Base-by-base conservation (phyloP, 2,113 vertebrate genomes). In the Vimba vimba region DNA sequence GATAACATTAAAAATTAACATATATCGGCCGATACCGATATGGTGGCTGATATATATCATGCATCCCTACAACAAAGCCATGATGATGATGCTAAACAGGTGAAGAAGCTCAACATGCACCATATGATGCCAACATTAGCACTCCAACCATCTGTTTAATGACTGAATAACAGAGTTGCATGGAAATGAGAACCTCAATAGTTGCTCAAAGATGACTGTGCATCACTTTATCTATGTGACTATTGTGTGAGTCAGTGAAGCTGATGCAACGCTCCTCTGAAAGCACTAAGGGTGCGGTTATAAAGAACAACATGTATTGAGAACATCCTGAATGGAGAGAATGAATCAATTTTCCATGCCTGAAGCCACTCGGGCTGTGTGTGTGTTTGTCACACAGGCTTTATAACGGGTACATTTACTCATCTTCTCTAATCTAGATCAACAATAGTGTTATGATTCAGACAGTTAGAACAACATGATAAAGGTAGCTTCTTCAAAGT, bases 271-370 rank as follows among this genome's bases (percentile, higher is more conserved):
- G 15, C 1, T 73, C 45, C 77, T 33, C 68, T 66, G 25, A 2
- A 33, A 86, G 84, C 13, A 50, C 27, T 84, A 47, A 83, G 76
- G 75, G 81, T 73, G 55, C 57, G 47, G 80, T 47, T 50, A 23
- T 4, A 39, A 2, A 36, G 17, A 27, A 45, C 71, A 59, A 73
- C 79, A 68, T 57, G 50, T 47, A 8, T 47, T 79, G 62, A 86
- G 62, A 74, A 66, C 57, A 81, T 68, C 23, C 30, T 15, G 19
- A 69, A 73, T 6, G 17, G 21, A 86, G 23, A 1, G 6, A 88
- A 84, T 33, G 25, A 86, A 86, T 11, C 11, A 3, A 23, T 86
- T 79, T 79, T 79, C 83, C 59, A 36, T 3, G 15, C 57, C 50
- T 52, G 60, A 66, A 77, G 82, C 60, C 27, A 74, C 50, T 8